Conservation (phyloP, 2,797 vertebrate genomes). For the Chiloscyllium punctatum region DNA sequence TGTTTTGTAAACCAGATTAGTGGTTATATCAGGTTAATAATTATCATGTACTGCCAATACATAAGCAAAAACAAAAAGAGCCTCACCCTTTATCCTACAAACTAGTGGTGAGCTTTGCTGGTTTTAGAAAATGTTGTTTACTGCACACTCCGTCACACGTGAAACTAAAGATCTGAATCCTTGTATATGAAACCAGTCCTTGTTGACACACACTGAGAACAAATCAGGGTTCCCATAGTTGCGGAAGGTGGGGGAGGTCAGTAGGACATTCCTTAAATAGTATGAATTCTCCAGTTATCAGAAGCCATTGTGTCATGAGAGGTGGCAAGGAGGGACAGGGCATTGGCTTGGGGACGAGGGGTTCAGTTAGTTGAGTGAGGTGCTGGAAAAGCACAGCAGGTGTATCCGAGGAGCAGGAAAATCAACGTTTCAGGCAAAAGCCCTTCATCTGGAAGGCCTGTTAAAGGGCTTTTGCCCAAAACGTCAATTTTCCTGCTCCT, state of each 20-base stretch:
- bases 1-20: constrained; percentile 8
- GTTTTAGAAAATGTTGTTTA: not conserved
- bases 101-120: not conserved
- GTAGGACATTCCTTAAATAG: not conserved
- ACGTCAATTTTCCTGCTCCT: too few relatives aligned
- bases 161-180: not conserved
- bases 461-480: too few relatives aligned
- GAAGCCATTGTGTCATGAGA: not conserved
- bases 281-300: not conserved
- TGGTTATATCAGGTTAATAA: constrained; percentile 17
- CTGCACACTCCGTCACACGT: not conserved
- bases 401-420: too few relatives aligned
- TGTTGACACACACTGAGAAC: not conserved
- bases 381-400: too few relatives aligned
- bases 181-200: not conserved
- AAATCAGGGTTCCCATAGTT: not conserved
- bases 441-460: too few relatives aligned
- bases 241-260: not conserved
- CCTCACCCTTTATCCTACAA: not conserved
- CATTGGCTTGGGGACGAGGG: too few relatives aligned
- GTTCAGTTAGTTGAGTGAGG: too few relatives aligned
- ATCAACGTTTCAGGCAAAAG: too few relatives aligned
- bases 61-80: not conserved
- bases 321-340: too few relatives aligned
- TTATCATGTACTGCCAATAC: not conserved